Percentiles rank a stretch among this genome's conserved stretches.
Evolutionary conservation across 1,140 invertebrate species (phyloP).

Genomic region (Papilio helenus): DNA sequence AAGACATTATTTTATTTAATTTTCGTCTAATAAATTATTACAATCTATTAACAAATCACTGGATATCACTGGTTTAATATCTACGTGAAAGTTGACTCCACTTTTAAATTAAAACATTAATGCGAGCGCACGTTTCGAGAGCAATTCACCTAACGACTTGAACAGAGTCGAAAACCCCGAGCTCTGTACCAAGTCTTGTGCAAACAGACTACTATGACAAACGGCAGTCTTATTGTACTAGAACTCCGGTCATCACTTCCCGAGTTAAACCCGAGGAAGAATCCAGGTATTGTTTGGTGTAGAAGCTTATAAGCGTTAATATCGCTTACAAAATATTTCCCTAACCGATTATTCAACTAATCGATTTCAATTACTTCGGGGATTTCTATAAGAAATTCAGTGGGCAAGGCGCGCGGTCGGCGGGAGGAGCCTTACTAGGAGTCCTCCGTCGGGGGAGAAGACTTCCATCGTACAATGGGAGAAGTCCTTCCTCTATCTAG

Average conservation of each 20-base stretch:
- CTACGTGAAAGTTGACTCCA: slow-evolving; percentile 8
- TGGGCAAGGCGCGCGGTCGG: slow-evolving; percentile 13
- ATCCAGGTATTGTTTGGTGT: not conserved
- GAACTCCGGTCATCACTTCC: not conserved
- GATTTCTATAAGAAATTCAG: not conserved
- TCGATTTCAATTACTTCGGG: not conserved
- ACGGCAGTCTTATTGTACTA: slow-evolving; percentile 8
- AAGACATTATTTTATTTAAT: not conserved
- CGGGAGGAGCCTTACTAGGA: slow-evolving; percentile 7
- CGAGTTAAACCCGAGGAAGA: not conserved
- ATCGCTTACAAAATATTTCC: not conserved
- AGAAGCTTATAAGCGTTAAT: not conserved
- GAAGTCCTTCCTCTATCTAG: no score
- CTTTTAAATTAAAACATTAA: not conserved
- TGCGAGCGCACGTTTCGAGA: not conserved
- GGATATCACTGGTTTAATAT: not conserved
- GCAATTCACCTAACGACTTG: not conserved
- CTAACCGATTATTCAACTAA: not conserved
- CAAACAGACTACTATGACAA: not conserved
- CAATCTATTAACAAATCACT: not conserved
- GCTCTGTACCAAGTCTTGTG: not conserved
- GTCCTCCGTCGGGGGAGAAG: not conserved
- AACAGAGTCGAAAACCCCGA: not conserved
- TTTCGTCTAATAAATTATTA: slow-evolving; percentile 15
- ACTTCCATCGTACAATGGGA: no score